These are phyloP conservation scores for Leptura quadrifasciata DNA, from an alignment of 2,888 invertebrate genomes.

Conservation along the genomic window DNA sequence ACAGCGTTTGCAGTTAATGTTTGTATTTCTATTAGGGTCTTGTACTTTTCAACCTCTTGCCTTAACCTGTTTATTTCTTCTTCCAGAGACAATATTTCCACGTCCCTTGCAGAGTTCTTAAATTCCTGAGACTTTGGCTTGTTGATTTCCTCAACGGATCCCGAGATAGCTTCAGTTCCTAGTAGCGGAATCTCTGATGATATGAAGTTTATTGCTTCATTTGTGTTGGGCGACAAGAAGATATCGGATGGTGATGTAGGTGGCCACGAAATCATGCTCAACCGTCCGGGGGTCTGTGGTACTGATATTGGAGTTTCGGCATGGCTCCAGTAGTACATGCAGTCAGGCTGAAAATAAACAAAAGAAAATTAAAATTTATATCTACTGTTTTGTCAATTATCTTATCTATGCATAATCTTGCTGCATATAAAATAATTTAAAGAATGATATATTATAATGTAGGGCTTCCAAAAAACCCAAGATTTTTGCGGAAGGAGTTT, in stretches of 20 bases:
- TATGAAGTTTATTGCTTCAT: constrained; percentile 55
- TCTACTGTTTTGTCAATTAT: no score
- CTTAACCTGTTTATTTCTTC: constrained; percentile 76
- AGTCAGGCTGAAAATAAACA: constrained; percentile 81
- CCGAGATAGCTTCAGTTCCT: constrained; percentile 18
- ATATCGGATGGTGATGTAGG: constrained; percentile 73
- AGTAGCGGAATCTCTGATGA: constrained; percentile 53
- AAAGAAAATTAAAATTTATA: background rate
- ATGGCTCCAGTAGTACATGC: constrained; percentile 94
- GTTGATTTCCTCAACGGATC: constrained; percentile 17
- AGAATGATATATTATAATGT: no score
- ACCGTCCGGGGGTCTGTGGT: constrained; percentile 84
- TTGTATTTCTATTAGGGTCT: constrained; percentile 77
- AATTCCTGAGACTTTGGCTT: constrained; percentile 54
- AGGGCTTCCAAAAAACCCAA: no score
- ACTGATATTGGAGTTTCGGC: constrained; percentile 82
- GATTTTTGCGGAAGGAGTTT: no score
- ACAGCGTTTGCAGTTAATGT: constrained; percentile 76
- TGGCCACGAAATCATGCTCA: constrained; percentile 85
- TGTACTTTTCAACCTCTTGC: constrained; percentile 78
- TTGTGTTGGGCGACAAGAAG: constrained; percentile 59
- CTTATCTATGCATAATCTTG: no score
- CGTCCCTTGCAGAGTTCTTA: constrained; percentile 68
- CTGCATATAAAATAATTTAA: no score
- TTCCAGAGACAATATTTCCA: constrained; percentile 69